Conservation (phyloP, 2,113 vertebrate genomes). For the Triplophysa tibetana region DNA sequence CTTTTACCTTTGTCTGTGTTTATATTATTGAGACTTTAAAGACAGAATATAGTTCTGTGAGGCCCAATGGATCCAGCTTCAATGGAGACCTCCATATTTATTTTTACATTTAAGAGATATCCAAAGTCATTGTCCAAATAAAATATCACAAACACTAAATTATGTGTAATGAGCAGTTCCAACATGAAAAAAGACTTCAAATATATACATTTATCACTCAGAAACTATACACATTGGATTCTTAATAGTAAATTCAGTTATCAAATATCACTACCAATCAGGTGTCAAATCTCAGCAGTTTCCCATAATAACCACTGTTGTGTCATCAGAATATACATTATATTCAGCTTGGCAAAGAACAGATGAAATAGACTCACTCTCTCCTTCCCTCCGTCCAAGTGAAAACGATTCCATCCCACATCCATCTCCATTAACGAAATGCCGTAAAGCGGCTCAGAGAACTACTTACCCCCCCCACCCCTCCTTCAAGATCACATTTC, state of each 20-base stretch:
- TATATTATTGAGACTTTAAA: too few species aligned
- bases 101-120: too few species aligned
- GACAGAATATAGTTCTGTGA: too few species aligned
- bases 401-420: constrained; percentile 70
- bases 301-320: constrained; percentile 20
- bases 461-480: constrained; percentile 49
- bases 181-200: too few species aligned
- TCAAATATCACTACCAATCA: constrained; percentile 28
- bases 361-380: constrained; percentile 60
- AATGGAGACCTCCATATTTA: too few species aligned
- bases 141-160: not conserved
- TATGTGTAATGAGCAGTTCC: too few species aligned
- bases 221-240: too few species aligned
- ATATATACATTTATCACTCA: too few species aligned
- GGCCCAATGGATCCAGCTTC: too few species aligned
- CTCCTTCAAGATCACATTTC: constrained; percentile 66
- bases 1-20: too few species aligned
- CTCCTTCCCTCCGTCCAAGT: constrained; percentile 10
- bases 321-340: constrained; percentile 59
- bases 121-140: not conserved
- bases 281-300: constrained; percentile 32
- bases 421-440: constrained; percentile 78
- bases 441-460: constrained; percentile 55
- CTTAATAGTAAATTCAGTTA: too few species aligned
- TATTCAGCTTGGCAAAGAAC: constrained; percentile 58